phyloP scores from a whole-genome alignment of 2,888 invertebrate genomes.

The Perizoma affinitatum region DNA sequence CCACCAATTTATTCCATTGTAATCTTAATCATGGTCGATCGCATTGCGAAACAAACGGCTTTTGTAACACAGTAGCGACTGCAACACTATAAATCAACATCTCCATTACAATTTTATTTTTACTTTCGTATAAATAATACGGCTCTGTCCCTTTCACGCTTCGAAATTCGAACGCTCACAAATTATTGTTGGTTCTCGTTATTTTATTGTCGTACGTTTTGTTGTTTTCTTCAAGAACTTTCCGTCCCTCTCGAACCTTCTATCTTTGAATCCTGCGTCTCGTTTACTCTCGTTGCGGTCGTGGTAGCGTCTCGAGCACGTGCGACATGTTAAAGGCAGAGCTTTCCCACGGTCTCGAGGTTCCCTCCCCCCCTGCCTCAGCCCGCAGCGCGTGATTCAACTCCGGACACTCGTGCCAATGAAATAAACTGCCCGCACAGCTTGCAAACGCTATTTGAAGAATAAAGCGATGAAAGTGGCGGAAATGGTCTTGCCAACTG shows the following conservation, averaged over 20 bases:
- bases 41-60: slow-evolving; percentile 66
- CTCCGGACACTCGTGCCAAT: slow-evolving; percentile 70
- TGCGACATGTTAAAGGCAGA: slow-evolving; percentile 83
- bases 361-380: slow-evolving; percentile 49
- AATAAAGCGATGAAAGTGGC: slow-evolving; percentile 67
- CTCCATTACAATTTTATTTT: slow-evolving; percentile 73
- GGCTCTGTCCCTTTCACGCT: slow-evolving; percentile 71
- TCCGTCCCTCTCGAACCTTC: slow-evolving; percentile 22
- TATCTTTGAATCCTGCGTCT: slow-evolving; percentile 47
- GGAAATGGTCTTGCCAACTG: slow-evolving; percentile 60
- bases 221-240: slow-evolving; percentile 48
- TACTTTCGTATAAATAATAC: slow-evolving; percentile 69
- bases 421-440: slow-evolving; percentile 74
- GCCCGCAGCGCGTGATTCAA: slow-evolving; percentile 65
- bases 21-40: slow-evolving; percentile 53
- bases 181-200: slow-evolving; percentile 77
- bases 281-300: slow-evolving; percentile 57
- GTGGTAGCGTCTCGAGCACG: slow-evolving; percentile 72
- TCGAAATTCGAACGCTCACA: slow-evolving; percentile 75
- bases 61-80: slow-evolving; percentile 70
- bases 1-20: slow-evolving; percentile 66
- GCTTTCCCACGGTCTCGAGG: slow-evolving; percentile 81
- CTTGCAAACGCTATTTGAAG: slow-evolving; percentile 72
- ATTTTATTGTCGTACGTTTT: slow-evolving; percentile 63
- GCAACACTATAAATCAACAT: slow-evolving; percentile 74